phyloP scores from a whole-genome alignment of 2,888 invertebrate species.

The Lomographa bimaculata region DNA sequence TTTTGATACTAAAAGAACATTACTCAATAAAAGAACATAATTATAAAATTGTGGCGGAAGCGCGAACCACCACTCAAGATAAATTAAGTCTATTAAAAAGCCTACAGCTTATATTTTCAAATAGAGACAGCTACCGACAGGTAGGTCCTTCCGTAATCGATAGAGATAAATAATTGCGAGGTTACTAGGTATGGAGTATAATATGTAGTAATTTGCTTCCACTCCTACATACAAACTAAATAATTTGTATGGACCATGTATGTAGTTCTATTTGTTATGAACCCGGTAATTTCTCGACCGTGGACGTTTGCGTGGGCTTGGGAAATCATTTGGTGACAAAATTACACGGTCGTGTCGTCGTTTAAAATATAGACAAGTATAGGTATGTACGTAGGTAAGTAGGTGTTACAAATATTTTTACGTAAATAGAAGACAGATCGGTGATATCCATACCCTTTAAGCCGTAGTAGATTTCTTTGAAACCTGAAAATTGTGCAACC shows the following conservation, averaged over 20 bases:
- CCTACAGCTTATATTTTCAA: constrained; percentile 17
- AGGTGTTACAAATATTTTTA: too few species aligned
- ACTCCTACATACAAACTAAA: constrained; percentile 18
- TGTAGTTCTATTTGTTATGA: constrained; percentile 19
- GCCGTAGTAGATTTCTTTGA: too few species aligned
- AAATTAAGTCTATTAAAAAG: constrained; percentile 16
- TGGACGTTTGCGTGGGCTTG: constrained; percentile 10
- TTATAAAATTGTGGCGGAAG: constrained; percentile 11
- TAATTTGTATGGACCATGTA: constrained; percentile 22
- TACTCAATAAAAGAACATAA: too few species aligned
- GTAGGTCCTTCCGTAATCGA: constrained; percentile 25
- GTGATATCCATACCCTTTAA: too few species aligned
- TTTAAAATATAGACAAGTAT: background rate
- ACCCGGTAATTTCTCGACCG: constrained; percentile 21
- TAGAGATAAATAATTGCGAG: constrained; percentile 23
- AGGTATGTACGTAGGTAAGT: background rate
- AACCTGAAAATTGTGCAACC: too few species aligned
- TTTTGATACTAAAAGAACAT: too few species aligned
- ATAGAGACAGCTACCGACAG: constrained; percentile 16
- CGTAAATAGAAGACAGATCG: too few species aligned
- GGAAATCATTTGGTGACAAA: background rate
- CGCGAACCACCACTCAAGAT: constrained; percentile 8
- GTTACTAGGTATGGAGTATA: constrained; percentile 16
- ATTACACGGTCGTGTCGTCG: background rate
- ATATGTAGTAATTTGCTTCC: constrained; percentile 20